phyloP scores from a whole-genome alignment of 2,113 vertebrate species.

The Odocoileus virginianus region DNA sequence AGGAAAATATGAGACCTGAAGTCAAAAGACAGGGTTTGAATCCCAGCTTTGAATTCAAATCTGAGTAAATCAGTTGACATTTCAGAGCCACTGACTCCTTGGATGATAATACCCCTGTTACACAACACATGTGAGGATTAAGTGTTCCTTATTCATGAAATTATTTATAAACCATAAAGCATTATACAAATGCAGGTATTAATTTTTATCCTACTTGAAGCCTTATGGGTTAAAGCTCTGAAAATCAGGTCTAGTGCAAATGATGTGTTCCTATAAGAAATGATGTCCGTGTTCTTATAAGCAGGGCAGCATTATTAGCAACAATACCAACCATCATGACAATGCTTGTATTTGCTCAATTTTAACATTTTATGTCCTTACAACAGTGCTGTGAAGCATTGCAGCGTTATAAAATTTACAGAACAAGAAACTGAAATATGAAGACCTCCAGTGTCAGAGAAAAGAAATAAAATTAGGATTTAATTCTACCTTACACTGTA shows the following conservation, averaged over 20 bases:
- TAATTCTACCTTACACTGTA: constrained; percentile 19
- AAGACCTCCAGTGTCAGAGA: background rate
- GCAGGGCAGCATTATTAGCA: background rate
- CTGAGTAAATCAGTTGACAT: background rate
- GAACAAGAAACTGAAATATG: background rate
- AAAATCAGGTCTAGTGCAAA: background rate
- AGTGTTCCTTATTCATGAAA: background rate
- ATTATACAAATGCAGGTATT: background rate
- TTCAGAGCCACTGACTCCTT: background rate
- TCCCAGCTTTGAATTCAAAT: background rate
- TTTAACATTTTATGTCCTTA: background rate
- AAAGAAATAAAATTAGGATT: constrained; percentile 51
- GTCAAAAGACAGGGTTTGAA: background rate
- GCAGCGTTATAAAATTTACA: background rate
- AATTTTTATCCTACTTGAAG: background rate
- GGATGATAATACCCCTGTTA: background rate
- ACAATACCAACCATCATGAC: background rate
- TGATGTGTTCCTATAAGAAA: background rate
- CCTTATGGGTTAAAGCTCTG: background rate
- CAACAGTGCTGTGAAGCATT: background rate
- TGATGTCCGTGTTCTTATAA: background rate
- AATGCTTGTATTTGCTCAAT: constrained; percentile 4
- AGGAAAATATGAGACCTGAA: background rate
- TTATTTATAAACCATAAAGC: background rate
- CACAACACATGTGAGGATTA: background rate